Evolutionary conservation across 1,140 invertebrate species (phyloP).

Genomic region (Cydia pomonella): DNA sequence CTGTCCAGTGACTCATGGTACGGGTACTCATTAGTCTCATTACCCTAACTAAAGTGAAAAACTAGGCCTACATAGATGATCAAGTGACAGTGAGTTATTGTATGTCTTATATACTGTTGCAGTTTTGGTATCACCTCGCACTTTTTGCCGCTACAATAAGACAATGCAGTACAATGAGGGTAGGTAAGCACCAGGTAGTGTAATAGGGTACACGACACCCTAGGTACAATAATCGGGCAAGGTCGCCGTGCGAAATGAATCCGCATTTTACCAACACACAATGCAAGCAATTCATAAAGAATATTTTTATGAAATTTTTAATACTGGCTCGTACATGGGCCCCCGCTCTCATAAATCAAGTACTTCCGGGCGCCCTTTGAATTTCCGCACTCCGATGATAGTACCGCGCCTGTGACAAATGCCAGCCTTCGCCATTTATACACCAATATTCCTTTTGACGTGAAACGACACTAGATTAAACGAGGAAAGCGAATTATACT

Average conservation of each 20-base stretch:
- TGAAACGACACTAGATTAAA: constrained; percentile 53
- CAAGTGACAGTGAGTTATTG: no score
- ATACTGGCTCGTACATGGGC: constrained; percentile 61
- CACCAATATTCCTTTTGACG: constrained; percentile 52
- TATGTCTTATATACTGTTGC: no score
- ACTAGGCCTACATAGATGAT: no score
- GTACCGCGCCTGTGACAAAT: constrained; percentile 69
- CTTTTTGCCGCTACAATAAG: no score
- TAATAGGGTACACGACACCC: neutral
- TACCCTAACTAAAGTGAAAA: no score
- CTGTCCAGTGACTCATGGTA: no score
- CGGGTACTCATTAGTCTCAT: no score
- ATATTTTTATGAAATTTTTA: constrained; percentile 76
- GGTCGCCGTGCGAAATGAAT: constrained; percentile 44
- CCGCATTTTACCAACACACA: constrained; percentile 47
- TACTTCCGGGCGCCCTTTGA: constrained; percentile 70
- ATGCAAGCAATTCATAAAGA: constrained; percentile 62
- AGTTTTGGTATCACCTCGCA: no score
- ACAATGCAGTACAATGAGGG: neutral
- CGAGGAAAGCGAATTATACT: constrained; percentile 37
- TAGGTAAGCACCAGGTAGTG: neutral
- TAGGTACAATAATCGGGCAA: constrained; percentile 7
- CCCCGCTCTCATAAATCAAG: constrained; percentile 71
- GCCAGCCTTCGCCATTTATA: constrained; percentile 61
- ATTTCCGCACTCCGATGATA: constrained; percentile 66